A percentile compares a stretch with the other conserved stretches of the same genome.
phyloP scores from a whole-genome alignment of 1,140 invertebrate species.

The Onthophagus taurus region DNA sequence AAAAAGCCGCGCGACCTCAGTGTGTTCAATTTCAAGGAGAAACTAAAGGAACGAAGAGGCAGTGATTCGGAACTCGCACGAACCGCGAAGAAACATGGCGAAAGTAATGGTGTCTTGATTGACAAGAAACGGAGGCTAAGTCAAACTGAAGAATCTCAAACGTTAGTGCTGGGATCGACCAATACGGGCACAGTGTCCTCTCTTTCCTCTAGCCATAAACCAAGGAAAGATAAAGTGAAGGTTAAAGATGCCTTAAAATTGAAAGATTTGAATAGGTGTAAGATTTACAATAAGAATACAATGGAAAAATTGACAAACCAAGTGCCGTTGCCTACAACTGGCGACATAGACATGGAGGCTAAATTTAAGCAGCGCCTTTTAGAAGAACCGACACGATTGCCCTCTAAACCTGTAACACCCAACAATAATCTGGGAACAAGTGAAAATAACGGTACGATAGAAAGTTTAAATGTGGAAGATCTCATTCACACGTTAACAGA shows the following conservation, averaged over 20 bases:
- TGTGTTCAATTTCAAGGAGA: slow-evolving; percentile 32
- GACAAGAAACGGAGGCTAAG: slow-evolving; percentile 45
- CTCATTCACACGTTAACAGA: slow-evolving; percentile 20
- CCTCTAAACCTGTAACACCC: too few relatives aligned
- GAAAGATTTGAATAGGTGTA: slow-evolving; percentile 42
- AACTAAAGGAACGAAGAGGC: slow-evolving; percentile 39
- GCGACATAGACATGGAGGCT: slow-evolving; percentile 44
- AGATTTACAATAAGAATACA: slow-evolving; percentile 45
- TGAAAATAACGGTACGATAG: too few relatives aligned
- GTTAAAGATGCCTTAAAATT: slow-evolving; percentile 32
- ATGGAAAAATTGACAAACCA: slow-evolving; percentile 34
- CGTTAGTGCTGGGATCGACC: slow-evolving; percentile 49
- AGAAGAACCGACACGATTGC: slow-evolving; percentile 39
- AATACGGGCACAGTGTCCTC: slow-evolving; percentile 50
- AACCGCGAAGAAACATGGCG: slow-evolving; percentile 37
- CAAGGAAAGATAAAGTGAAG: slow-evolving; percentile 34
- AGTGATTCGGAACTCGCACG: slow-evolving; percentile 39
- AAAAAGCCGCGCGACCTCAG: slow-evolving; percentile 36
- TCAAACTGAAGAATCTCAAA: slow-evolving; percentile 30
- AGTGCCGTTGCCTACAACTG: slow-evolving; percentile 31
- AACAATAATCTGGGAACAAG: too few relatives aligned
- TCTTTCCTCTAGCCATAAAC: slow-evolving; percentile 33
- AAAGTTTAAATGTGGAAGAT: slow-evolving; percentile 19
- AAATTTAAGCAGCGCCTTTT: slow-evolving; percentile 52
- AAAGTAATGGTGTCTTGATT: slow-evolving; percentile 39